phyloP scores from a whole-genome alignment of 2,113 vertebrate species.

The Semnornis frantzii region DNA sequence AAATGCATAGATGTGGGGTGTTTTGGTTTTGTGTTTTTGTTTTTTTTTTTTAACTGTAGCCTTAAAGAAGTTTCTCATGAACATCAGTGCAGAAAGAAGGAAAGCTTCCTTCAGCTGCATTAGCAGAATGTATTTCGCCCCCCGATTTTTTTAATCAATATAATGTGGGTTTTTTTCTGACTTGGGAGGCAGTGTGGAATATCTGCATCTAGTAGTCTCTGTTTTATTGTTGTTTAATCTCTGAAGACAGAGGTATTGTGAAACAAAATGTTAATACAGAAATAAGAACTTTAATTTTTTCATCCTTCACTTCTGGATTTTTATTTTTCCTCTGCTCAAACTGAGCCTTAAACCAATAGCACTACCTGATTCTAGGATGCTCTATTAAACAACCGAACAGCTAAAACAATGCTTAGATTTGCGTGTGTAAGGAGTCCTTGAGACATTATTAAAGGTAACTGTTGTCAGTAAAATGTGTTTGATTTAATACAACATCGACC shows the following conservation, averaged over 20 bases:
- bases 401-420: background rate
- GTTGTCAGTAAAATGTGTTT: background rate
- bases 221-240: background rate
- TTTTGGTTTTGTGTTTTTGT: too few relatives aligned
- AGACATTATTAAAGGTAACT: background rate
- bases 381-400: background rate
- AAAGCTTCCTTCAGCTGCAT: background rate
- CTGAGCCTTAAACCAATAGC: background rate
- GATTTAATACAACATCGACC: background rate
- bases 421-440: background rate
- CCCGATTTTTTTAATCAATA: background rate
- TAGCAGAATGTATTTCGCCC: background rate
- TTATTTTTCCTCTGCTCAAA: background rate
- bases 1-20: background rate
- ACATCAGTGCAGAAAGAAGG: background rate
- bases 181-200: background rate
- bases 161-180: background rate
- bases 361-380: background rate
- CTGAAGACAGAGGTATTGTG: background rate
- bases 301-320: background rate
- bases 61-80: background rate
- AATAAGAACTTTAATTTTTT: background rate
- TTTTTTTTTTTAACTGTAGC: background rate
- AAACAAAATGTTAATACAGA: background rate
- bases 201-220: background rate